These are phyloP conservation scores for Cherax destructor DNA, from an alignment of 1,140 invertebrate genomes.

Conservation along the genomic window DNA sequence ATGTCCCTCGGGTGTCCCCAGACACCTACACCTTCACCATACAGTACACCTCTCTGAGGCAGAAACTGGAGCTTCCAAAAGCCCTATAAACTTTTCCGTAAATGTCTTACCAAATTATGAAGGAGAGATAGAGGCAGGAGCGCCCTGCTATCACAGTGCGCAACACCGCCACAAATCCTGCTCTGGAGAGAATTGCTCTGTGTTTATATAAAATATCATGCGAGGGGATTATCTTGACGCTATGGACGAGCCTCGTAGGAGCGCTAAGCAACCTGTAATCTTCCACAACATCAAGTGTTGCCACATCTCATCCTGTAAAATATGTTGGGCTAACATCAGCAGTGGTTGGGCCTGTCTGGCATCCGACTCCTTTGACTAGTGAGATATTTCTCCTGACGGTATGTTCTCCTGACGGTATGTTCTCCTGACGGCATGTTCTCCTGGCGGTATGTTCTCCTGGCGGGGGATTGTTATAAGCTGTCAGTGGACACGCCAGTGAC, in stretches of 20 bases:
- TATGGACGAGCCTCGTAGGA: not conserved
- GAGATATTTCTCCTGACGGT: not conserved
- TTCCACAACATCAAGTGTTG: not conserved
- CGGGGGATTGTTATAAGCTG: too few species aligned
- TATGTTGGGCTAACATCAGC: not conserved
- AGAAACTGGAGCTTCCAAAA: not conserved
- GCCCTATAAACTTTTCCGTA: not conserved
- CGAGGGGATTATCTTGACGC: not conserved
- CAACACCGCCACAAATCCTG: not conserved
- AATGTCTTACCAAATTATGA: not conserved
- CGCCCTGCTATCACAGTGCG: not conserved
- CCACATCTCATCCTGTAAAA: not conserved
- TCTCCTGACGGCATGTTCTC: too few species aligned
- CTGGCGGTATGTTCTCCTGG: too few species aligned
- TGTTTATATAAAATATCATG: not conserved
- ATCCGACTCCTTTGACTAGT: not conserved
- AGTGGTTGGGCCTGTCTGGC: not conserved
- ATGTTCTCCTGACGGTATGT: too few species aligned
- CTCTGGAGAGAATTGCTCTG: not conserved
- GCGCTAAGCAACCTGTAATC: not conserved
- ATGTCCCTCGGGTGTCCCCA: too few species aligned
- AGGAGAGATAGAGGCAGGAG: not conserved
- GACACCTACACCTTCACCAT: not conserved
- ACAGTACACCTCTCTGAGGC: not conserved
- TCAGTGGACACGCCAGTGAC: too few species aligned